phyloP scores from a whole-genome alignment of 2,888 invertebrate species.

The Arrhopalites spinosus region DNA sequence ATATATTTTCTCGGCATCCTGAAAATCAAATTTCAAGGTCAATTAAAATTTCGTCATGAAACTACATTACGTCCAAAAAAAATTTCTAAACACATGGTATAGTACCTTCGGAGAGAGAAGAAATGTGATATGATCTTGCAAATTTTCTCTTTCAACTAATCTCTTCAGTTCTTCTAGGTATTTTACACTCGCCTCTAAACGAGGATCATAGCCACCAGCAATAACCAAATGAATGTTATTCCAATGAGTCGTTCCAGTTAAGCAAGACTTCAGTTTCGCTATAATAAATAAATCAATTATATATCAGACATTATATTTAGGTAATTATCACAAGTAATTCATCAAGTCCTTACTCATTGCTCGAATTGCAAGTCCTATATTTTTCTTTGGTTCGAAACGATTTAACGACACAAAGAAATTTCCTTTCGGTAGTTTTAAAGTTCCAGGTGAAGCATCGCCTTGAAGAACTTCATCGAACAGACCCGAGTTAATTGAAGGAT shows the following conservation, averaged over 20 bases:
- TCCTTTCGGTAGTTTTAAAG: slow-evolving; percentile 57
- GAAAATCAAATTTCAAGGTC: too few species aligned
- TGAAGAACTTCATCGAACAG: slow-evolving; percentile 68
- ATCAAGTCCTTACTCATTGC: slow-evolving; percentile 74
- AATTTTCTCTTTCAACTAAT: slow-evolving; percentile 68
- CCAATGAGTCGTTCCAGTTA: slow-evolving; percentile 60
- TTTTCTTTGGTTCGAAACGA: slow-evolving; percentile 96
- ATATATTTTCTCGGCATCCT: slow-evolving; percentile 80
- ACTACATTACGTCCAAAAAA: too few species aligned
- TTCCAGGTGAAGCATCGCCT: slow-evolving; percentile 38
- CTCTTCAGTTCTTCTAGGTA: slow-evolving; percentile 77
- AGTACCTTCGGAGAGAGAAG: slow-evolving; percentile 86
- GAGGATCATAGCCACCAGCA: slow-evolving; percentile 94
- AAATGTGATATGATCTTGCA: slow-evolving; percentile 77
- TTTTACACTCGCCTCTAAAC: slow-evolving; percentile 83
- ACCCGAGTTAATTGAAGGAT: slow-evolving; percentile 89
- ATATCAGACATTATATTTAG: neutral
- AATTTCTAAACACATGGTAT: too few species aligned
- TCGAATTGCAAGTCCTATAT: slow-evolving; percentile 81
- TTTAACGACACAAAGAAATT: slow-evolving; percentile 90
- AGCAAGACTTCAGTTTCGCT: slow-evolving; percentile 52
- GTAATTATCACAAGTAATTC: neutral
- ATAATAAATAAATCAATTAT: neutral
- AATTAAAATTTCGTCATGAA: too few species aligned
- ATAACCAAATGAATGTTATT: slow-evolving; percentile 79